A percentile compares a stretch with the other conserved stretches of the same genome.
Conservation (phyloP, 2,113 vertebrate genomes). For the Syngnathus floridae region DNA sequence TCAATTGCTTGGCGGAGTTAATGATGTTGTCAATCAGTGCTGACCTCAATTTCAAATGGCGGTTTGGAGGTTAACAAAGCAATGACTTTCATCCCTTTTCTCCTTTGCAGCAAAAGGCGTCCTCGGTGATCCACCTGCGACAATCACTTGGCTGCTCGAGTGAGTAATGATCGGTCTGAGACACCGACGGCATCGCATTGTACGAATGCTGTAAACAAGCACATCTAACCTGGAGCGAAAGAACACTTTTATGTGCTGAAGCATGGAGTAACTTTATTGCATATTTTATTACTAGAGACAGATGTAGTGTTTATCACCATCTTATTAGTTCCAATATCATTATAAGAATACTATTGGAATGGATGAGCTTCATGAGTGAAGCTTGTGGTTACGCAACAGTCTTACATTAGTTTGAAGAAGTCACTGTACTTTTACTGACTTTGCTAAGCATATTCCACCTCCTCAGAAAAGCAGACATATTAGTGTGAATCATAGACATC, state of each 20-base stretch:
- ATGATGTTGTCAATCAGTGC: slow-evolving; percentile 57
- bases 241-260: slow-evolving; percentile 44
- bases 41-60: slow-evolving; percentile 54
- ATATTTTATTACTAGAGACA: slow-evolving; percentile 36
- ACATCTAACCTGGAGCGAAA: slow-evolving; percentile 49
- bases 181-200: slow-evolving; percentile 20
- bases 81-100: slow-evolving; percentile 36
- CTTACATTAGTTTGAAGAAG: slow-evolving; percentile 31
- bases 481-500: slow-evolving; percentile 44
- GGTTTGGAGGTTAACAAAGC: slow-evolving; percentile 40
- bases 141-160: slow-evolving; percentile 13
- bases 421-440: slow-evolving; percentile 17
- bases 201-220: slow-evolving; percentile 46
- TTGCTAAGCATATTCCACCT: slow-evolving; percentile 51
- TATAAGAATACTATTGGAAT: slow-evolving; percentile 45
- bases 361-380: slow-evolving; percentile 31
- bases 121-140: slow-evolving; percentile 13
- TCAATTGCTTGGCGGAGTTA: slow-evolving; percentile 48
- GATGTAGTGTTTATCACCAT: slow-evolving; percentile 41
- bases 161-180: slow-evolving; percentile 31
- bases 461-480: slow-evolving; percentile 43
- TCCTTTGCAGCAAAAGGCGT: slow-evolving; percentile 14
- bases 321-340: slow-evolving; percentile 40
- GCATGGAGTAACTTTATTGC: slow-evolving; percentile 42
- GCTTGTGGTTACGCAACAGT: slow-evolving; percentile 33